Evolutionary conservation across 2,797 vertebrate genomes (phyloP).

Genomic region (Echiichthys vipera): DNA sequence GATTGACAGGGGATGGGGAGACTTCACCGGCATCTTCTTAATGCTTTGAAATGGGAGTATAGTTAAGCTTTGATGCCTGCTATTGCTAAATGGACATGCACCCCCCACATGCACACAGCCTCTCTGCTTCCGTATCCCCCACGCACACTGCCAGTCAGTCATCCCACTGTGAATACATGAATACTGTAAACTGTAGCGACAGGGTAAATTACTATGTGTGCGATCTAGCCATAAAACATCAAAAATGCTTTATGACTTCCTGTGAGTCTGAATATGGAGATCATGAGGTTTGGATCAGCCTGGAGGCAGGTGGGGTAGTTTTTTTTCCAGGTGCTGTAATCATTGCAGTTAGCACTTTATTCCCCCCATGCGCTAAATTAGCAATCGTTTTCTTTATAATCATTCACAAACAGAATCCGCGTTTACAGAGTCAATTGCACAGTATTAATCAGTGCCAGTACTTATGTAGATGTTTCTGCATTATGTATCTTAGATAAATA

Average conservation of each 20-base stretch:
- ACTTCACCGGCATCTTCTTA: constrained; percentile 57
- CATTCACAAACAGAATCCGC: constrained; percentile 8
- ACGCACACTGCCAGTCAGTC: constrained; percentile 53
- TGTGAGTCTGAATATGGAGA: constrained; percentile 24
- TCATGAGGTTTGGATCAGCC: not conserved
- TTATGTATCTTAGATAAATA: constrained; percentile 19
- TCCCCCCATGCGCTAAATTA: constrained; percentile 30
- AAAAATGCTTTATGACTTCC: constrained; percentile 51
- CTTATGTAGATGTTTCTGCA: constrained; percentile 20
- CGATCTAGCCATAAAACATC: constrained; percentile 48
- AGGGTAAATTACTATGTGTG: constrained; percentile 55
- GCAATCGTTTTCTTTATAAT: constrained; percentile 29
- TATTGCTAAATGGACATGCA: constrained; percentile 61
- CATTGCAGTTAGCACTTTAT: constrained; percentile 18
- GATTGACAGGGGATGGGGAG: constrained; percentile 74
- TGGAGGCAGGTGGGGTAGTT: constrained; percentile 28
- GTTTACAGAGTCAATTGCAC: constrained; percentile 17
- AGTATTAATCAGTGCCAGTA: constrained; percentile 31
- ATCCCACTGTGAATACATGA: constrained; percentile 71
- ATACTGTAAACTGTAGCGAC: constrained; percentile 65
- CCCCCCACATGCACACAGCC: not conserved
- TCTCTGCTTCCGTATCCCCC: constrained; percentile 12
- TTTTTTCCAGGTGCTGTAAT: constrained; percentile 35
- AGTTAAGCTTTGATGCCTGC: constrained; percentile 75
- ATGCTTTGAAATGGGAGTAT: constrained; percentile 67